phyloP scores from a whole-genome alignment of 2,888 invertebrate genomes.

The Thereva unica region DNA sequence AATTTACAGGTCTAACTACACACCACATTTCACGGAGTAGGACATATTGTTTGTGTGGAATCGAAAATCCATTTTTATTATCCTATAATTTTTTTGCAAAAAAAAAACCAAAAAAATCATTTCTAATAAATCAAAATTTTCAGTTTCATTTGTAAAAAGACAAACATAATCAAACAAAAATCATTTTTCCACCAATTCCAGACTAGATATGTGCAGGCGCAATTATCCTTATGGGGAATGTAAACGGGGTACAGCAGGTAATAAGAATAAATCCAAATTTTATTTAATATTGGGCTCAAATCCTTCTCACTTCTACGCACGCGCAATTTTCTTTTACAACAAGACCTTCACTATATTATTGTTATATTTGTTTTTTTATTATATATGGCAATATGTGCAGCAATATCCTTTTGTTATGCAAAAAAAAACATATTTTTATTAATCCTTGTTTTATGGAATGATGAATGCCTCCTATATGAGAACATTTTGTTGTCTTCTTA shows the following conservation, averaged over 20 bases:
- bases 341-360: neutral
- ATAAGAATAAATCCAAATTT: constrained; percentile 50
- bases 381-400: no score
- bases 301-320: constrained; percentile 6
- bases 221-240: constrained; percentile 92
- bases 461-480: no score
- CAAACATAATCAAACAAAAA: constrained; percentile 9
- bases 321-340: constrained; percentile 23
- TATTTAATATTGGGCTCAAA: constrained; percentile 5
- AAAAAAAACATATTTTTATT: no score
- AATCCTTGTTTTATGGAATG: no score
- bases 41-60: constrained; percentile 11
- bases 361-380: no score
- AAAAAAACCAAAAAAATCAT: no score
- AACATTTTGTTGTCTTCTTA: no score
- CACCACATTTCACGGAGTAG: constrained; percentile 4
- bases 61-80: constrained; percentile 28
- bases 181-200: constrained; percentile 64
- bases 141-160: neutral
- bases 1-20: constrained; percentile 22
- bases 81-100: no score
- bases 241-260: constrained; percentile 99
- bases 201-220: constrained; percentile 99
- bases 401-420: no score
- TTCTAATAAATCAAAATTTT: no score